phyloP scores from a whole-genome alignment of 2,113 vertebrate species.

The Mustela nigripes region DNA sequence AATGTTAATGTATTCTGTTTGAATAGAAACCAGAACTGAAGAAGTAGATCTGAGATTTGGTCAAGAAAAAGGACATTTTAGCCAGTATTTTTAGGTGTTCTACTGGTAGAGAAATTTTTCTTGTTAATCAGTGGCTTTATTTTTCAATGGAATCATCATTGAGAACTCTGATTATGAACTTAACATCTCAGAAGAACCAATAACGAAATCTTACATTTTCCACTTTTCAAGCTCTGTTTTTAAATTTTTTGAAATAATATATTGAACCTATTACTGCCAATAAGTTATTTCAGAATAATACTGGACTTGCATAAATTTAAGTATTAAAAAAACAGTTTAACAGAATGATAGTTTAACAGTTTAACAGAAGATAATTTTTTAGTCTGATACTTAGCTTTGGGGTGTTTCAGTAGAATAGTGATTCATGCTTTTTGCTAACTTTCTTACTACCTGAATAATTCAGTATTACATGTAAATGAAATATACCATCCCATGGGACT shows the following conservation, averaged over 20 bases:
- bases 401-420: background rate
- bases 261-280: background rate
- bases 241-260: constrained; percentile 22
- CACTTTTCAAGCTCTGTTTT: background rate
- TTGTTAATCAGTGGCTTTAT: background rate
- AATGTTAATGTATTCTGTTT: constrained; percentile 32
- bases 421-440: constrained; percentile 1
- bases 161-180: background rate
- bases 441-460: constrained; percentile 21
- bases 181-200: constrained; percentile 19
- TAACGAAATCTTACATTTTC: background rate
- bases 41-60: constrained; percentile 23
- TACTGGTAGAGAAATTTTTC: constrained; percentile 25
- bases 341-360: background rate
- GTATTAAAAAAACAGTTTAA: background rate
- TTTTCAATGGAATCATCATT: background rate
- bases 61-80: background rate
- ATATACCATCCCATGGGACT: background rate
- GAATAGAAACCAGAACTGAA: constrained; percentile 11
- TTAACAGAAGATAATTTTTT: constrained; percentile 29
- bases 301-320: constrained; percentile 31
- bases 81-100: background rate
- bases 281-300: constrained; percentile 39
- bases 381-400: background rate
- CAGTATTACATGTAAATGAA: background rate